Evolutionary conservation across 2,888 invertebrate genomes (phyloP).

Genomic region (Prosapia bicincta): DNA sequence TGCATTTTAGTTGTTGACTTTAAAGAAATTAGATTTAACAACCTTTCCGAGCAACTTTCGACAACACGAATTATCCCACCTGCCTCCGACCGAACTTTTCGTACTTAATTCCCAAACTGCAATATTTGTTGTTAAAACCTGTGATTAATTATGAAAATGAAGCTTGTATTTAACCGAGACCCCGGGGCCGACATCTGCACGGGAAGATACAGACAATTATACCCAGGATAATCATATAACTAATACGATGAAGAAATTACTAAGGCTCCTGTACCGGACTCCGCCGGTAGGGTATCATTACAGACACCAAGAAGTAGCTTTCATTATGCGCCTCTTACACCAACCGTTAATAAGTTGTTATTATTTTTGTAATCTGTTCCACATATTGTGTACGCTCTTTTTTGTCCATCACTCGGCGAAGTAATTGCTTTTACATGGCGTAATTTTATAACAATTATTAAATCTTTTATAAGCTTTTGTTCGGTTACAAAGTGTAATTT

Average conservation of each 20-base stretch:
- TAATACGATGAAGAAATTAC: constrained; percentile 2
- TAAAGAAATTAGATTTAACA: not conserved
- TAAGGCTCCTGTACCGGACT: not conserved
- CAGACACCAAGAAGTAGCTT: not conserved
- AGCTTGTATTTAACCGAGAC: not conserved
- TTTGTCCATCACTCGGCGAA: not conserved
- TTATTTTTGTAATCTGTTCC: not conserved
- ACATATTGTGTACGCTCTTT: not conserved
- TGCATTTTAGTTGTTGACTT: not conserved
- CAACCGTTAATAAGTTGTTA: not conserved
- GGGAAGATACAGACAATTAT: not conserved
- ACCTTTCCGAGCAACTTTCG: not conserved
- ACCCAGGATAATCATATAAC: not conserved
- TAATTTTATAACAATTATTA: constrained; percentile 1
- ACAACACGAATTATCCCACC: not conserved
- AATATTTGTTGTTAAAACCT: not conserved
- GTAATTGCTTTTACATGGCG: not conserved
- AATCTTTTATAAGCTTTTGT: not conserved
- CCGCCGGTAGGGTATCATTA: not conserved
- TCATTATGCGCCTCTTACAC: not conserved
- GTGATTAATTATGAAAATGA: constrained; percentile 2
- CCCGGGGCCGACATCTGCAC: not conserved
- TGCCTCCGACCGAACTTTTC: not conserved
- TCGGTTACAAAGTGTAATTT: not conserved
- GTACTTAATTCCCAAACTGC: not conserved